Conservation (phyloP, 2,888 invertebrate species). For the Drosophila nigricruria region DNA sequence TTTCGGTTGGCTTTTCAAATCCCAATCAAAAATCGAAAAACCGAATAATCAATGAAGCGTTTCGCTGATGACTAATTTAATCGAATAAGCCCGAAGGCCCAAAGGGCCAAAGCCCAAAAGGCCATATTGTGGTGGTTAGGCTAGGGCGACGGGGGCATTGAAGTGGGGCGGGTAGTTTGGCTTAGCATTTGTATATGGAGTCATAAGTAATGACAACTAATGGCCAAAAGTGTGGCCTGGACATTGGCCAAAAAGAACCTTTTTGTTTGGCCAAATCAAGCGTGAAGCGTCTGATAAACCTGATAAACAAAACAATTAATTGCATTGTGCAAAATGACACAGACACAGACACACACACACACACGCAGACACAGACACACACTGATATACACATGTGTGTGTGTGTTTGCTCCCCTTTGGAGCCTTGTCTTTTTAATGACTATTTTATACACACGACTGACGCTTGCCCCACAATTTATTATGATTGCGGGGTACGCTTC, state of each 20-base stretch:
- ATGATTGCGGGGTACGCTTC: slow-evolving; percentile 54
- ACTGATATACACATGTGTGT: background rate
- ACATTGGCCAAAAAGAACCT: slow-evolving; percentile 25
- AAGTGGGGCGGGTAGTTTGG: too few species aligned
- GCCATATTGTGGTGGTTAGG: background rate
- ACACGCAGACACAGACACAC: slow-evolving; percentile 4
- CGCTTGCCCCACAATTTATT: slow-evolving; percentile 68
- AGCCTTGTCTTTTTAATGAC: slow-evolving; percentile 71
- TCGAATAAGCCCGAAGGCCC: slow-evolving; percentile 19
- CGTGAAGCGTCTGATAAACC: slow-evolving; percentile 77
- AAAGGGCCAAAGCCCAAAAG: background rate
- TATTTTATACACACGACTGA: slow-evolving; percentile 79
- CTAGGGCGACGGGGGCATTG: background rate
- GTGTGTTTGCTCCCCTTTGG: slow-evolving; percentile 2
- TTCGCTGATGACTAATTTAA: slow-evolving; percentile 45
- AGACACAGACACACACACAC: background rate
- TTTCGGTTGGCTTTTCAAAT: background rate
- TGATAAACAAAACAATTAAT: slow-evolving; percentile 80
- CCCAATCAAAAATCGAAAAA: slow-evolving; percentile 23
- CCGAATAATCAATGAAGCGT: slow-evolving; percentile 44
- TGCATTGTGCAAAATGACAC: slow-evolving; percentile 57
- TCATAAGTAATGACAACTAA: slow-evolving; percentile 59
- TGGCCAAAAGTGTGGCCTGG: slow-evolving; percentile 36
- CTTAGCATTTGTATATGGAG: slow-evolving; percentile 8
- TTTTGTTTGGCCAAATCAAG: slow-evolving; percentile 71